Percentiles rank a stretch among this genome's conserved stretches.
These are phyloP conservation scores for Taenioides sp. DNA, from an alignment of 2,797 vertebrate species.

Conservation along the genomic window DNA sequence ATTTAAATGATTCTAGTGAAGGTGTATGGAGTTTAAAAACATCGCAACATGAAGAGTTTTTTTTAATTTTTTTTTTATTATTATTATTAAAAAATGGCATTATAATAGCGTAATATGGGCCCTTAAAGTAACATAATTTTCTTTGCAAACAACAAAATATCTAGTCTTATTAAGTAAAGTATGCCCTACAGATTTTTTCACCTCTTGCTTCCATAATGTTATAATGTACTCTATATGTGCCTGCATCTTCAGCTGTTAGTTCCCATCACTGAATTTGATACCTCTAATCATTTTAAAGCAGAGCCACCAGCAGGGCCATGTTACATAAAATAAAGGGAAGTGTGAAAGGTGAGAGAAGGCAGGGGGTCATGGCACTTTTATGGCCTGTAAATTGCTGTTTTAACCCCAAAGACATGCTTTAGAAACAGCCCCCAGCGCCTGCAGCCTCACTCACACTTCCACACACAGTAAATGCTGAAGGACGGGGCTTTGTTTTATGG, in stretches of 20 bases:
- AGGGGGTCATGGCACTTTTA: constrained; percentile 53
- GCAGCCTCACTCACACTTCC: constrained; percentile 21
- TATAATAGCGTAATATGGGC: no score
- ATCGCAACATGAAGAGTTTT: no score
- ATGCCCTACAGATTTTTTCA: neutral
- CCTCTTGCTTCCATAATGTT: no score
- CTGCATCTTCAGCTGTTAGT: constrained; percentile 41
- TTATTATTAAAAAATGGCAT: no score
- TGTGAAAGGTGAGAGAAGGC: constrained; percentile 21
- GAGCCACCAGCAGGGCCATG: constrained; percentile 36
- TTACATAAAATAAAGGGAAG: constrained; percentile 30
- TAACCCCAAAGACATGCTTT: constrained; percentile 48
- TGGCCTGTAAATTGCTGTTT: constrained; percentile 54
- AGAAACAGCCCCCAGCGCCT: constrained; percentile 39
- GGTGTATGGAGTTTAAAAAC: no score
- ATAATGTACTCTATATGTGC: neutral
- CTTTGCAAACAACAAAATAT: neutral
- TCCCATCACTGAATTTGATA: constrained; percentile 42
- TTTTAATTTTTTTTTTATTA: no score
- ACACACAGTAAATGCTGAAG: constrained; percentile 28
- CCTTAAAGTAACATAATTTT: neutral
- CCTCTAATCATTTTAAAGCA: constrained; percentile 21
- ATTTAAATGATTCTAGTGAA: no score
- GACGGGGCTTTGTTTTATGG: constrained; percentile 13
- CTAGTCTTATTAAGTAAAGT: neutral